Evolutionary conservation across 2,797 vertebrate genomes (phyloP).

Genomic region (Galago senegalensis): DNA sequence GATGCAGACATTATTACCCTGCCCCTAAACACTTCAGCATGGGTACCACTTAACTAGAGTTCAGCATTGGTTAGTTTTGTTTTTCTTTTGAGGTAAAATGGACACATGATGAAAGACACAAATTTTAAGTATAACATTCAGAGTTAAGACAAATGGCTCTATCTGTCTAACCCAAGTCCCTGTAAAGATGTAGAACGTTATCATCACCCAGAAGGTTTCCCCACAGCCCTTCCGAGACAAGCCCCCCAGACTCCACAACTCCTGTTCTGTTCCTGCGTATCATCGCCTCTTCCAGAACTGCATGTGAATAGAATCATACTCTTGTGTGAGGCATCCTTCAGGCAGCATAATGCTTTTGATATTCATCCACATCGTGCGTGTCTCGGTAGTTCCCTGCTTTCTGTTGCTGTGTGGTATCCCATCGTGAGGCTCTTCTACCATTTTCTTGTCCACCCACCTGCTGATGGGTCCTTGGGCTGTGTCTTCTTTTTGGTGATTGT

Average conservation of each 20-base stretch:
- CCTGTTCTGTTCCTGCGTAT: neutral
- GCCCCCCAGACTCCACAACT: too few relatives aligned
- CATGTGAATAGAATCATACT: neutral
- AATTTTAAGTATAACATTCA: neutral
- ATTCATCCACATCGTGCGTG: neutral
- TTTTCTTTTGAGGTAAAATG: neutral
- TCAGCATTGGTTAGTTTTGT: neutral
- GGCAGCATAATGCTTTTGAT: accelerated
- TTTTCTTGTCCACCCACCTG: too few relatives aligned
- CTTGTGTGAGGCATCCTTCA: too few relatives aligned
- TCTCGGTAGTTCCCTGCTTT: too few relatives aligned
- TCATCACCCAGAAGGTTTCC: neutral
- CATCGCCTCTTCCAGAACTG: neutral
- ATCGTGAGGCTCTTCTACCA: accelerated
- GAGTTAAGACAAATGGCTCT: neutral
- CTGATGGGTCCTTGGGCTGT: too few relatives aligned
- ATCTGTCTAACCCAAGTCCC: neutral
- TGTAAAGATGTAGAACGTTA: accelerated
- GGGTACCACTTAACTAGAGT: accelerated
- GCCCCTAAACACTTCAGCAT: neutral
- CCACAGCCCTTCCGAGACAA: neutral
- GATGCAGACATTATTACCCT: neutral
- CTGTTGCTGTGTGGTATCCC: accelerated
- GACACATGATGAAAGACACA: neutral
- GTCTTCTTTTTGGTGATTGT: neutral